Evolutionary conservation across 2,113 vertebrate genomes (phyloP), one percentile per base, ranked within the genome.

Genomic region (Grallaria varia): DNA sequence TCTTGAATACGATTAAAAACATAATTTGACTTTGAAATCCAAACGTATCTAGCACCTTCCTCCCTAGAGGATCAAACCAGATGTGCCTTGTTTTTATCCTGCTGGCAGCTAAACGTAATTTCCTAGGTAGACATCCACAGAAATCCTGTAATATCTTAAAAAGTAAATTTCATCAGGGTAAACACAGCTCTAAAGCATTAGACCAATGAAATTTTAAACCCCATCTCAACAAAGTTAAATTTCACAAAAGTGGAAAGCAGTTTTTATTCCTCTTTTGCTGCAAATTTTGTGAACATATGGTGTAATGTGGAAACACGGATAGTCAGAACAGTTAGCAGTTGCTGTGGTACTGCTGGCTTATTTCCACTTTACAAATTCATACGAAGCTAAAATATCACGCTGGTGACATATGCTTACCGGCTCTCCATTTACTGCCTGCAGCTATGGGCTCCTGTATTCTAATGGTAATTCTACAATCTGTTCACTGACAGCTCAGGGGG

Each of bases 391-490:
- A 97, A 95, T 97, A 91, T 98, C 96, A 95, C 93, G 97, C 97
- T 98, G 97, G 90, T 97, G 98, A 98, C 98, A 98, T 98, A 98
- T 98, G 98, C 98, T 98, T 96, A 90, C 97, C 68, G 91, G 97
- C 97, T 98, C 97, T 96, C 98, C 98, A 96, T 98, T 98, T 97
- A 97, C 98, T 97, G 98, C 97, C 98, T 93, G 97, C 97, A 97
- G 98, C 97, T 95, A 97, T 53, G 77, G 81, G 96, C 97, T 92
- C 97, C 97, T 95, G 96, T 98, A 98, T 98, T 97, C 97, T 98
- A 97, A 99, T 98, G 98, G 98, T 98, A 98, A 99, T 99, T 98
- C 97, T 94, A 97, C 98, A 98, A 98, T 99, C 98, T 99, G 99
- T 94, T 98, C 97, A 80, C 92, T 98, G 98, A 98, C 98, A 98